A percentile compares a stretch with the other conserved stretches of the same genome.
These are phyloP conservation scores for Pachyrhynchus sulphureomaculatus DNA, from an alignment of 1,140 invertebrate genomes.

Conservation along the genomic window DNA sequence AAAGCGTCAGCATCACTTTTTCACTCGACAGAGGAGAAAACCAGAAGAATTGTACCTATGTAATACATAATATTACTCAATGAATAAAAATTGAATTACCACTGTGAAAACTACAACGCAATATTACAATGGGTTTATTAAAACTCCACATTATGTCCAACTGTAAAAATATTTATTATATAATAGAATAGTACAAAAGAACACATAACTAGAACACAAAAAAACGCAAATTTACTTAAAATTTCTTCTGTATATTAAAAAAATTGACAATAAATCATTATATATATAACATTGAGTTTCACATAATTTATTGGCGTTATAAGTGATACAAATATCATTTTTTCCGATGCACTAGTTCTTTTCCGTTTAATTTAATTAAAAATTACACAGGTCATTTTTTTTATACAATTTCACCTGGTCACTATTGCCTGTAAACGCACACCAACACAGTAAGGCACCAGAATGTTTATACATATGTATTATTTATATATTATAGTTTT, in stretches of 20 bases:
- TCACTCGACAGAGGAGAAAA: too few species aligned
- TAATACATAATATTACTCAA: too few species aligned
- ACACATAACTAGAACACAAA: slow-evolving; percentile 24
- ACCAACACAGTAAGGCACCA: slow-evolving; percentile 49
- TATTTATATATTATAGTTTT: slow-evolving; percentile 25
- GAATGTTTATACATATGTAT: slow-evolving; percentile 46
- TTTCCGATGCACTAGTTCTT: slow-evolving; percentile 45
- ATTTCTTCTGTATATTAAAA: slow-evolving; percentile 48
- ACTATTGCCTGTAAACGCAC: slow-evolving; percentile 38
- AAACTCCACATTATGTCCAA: neutral
- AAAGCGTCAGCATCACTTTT: too few species aligned
- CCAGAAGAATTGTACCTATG: too few species aligned
- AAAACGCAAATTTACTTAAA: slow-evolving; percentile 33
- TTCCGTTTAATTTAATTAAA: slow-evolving; percentile 35
- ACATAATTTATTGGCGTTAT: slow-evolving; percentile 43
- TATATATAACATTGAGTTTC: slow-evolving; percentile 43
- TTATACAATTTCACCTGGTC: slow-evolving; percentile 26
- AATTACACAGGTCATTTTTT: slow-evolving; percentile 22
- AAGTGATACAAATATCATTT: slow-evolving; percentile 47
- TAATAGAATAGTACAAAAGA: slow-evolving; percentile 27
- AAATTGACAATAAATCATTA: slow-evolving; percentile 51
- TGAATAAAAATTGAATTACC: too few species aligned
- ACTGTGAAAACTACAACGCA: too few species aligned
- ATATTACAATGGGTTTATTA: too few species aligned
- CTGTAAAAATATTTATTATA: slow-evolving; percentile 30